phyloP scores from a whole-genome alignment of 2,113 vertebrate species.

The Myotis davidii region DNA sequence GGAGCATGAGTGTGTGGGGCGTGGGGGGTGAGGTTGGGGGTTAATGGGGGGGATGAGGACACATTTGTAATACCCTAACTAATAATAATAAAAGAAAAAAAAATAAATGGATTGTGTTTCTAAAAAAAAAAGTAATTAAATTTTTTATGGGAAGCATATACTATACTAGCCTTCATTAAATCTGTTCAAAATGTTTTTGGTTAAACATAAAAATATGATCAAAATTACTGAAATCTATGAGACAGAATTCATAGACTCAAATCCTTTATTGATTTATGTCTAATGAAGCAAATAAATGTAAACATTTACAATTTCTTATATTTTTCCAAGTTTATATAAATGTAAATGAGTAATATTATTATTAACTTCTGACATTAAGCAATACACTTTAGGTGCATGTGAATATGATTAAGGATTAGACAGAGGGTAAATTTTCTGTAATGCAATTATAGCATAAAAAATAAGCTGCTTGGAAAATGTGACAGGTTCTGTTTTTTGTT shows the following conservation, averaged over 20 bases:
- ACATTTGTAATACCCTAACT: too few relatives aligned
- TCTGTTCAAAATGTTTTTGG: not conserved
- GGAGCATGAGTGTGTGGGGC: too few relatives aligned
- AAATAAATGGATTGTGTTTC: too few relatives aligned
- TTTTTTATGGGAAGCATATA: not conserved
- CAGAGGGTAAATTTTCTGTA: conserved; percentile 67
- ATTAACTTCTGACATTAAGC: conserved; percentile 72
- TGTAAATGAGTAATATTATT: conserved; percentile 69
- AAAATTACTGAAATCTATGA: conserved; percentile 53
- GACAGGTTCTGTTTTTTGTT: conserved; percentile 69
- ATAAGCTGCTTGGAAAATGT: conserved; percentile 67
- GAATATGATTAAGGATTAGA: conserved; percentile 74
- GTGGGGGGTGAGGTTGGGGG: too few relatives aligned
- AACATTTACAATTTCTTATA: conserved; percentile 56
- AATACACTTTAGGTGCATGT: conserved; percentile 68
- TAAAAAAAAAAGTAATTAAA: conserved; percentile 52
- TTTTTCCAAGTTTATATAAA: conserved; percentile 62
- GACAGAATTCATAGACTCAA: conserved; percentile 26
- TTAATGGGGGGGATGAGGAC: too few relatives aligned
- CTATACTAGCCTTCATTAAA: conserved; percentile 18
- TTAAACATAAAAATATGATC: conserved; percentile 49
- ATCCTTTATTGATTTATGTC: conserved; percentile 53
- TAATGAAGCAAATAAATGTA: conserved; percentile 69
- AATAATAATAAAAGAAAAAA: too few relatives aligned
- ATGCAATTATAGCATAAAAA: conserved; percentile 75